Percentiles rank a stretch among this genome's conserved stretches.
Conservation (phyloP, 2,113 vertebrate genomes). For the Xenopus laevis region DNA sequence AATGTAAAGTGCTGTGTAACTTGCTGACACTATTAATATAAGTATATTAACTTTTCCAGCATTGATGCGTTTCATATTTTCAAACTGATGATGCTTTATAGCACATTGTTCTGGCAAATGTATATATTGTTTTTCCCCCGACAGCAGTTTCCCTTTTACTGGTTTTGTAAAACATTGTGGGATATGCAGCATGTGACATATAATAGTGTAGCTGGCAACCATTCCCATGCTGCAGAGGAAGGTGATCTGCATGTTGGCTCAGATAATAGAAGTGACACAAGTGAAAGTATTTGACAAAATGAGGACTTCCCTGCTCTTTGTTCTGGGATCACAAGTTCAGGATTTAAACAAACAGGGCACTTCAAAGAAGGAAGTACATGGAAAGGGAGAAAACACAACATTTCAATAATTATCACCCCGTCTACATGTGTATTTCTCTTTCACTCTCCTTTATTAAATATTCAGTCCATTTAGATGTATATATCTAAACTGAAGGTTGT, state of each 20-base stretch:
- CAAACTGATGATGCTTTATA: too few species aligned
- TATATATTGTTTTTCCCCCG: background rate
- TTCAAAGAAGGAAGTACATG: slow-evolving; percentile 1
- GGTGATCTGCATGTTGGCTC: slow-evolving; percentile 6
- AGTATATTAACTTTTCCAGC: too few species aligned
- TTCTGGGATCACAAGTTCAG: slow-evolving; percentile 25
- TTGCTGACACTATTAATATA: too few species aligned
- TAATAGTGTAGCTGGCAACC: slow-evolving; percentile 4
- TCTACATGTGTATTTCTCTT: too few species aligned
- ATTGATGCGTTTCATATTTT: too few species aligned
- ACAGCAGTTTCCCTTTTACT: background rate
- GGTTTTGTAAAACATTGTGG: background rate
- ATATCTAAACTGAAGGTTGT: background rate
- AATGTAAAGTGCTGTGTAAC: too few species aligned
- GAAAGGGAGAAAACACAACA: slow-evolving; percentile 25
- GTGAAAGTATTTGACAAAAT: slow-evolving; percentile 35
- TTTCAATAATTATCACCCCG: background rate
- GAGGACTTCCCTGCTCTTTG: slow-evolving; percentile 33
- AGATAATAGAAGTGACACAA: slow-evolving; percentile 10
- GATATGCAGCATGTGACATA: background rate
- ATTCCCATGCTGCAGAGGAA: background rate
- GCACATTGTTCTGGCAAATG: too few species aligned
- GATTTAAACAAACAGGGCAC: slow-evolving; percentile 16
- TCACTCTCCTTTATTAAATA: too few species aligned
- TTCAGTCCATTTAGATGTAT: background rate